These are phyloP conservation scores for Choloepus hoffmanni DNA, from an alignment of 2,113 vertebrate genomes.

Conservation along the genomic window DNA sequence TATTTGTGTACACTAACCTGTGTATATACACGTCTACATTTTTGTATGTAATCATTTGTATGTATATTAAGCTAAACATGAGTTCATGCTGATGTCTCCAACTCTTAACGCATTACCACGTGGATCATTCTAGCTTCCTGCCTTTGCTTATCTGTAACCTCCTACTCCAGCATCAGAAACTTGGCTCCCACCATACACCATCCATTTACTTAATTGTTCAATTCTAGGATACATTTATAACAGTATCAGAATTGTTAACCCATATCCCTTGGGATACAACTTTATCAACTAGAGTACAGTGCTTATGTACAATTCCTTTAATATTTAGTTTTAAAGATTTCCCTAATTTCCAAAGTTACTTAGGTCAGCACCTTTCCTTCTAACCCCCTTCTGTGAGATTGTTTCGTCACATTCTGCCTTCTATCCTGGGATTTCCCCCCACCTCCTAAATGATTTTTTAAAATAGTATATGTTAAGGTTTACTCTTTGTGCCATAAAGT, in stretches of 20 bases:
- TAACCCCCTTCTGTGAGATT: neutral
- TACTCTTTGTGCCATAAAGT: neutral
- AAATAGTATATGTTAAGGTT: neutral
- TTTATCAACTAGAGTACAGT: neutral
- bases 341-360: neutral
- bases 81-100: neutral
- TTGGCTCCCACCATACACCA: neutral
- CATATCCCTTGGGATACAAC: neutral
- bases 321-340: conserved; percentile 22
- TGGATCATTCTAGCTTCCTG: neutral
- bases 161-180: neutral
- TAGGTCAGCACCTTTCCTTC: neutral
- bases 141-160: neutral
- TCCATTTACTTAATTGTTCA: neutral
- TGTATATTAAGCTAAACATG: neutral
- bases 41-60: neutral
- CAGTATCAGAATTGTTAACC: neutral
- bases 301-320: neutral
- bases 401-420: conserved; percentile 33
- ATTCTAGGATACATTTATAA: neutral
- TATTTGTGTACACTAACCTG: neutral
- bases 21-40: neutral
- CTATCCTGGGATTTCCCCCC: neutral
- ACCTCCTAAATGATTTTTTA: neutral
- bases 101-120: neutral